phyloP scores from a whole-genome alignment of 1,140 invertebrate species.

The Maconellicoccus hirsutus region DNA sequence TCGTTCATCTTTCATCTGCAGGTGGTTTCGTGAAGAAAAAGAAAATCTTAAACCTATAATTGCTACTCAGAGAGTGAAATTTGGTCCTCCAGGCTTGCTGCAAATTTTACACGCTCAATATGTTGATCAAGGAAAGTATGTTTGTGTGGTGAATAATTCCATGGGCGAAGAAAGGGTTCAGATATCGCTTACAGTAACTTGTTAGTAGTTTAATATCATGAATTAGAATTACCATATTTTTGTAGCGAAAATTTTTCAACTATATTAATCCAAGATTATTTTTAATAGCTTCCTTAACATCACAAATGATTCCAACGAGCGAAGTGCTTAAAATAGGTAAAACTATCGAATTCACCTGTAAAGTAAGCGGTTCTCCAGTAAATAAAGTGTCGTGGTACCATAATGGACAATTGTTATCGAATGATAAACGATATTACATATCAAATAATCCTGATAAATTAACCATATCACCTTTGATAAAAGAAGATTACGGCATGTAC shows the following conservation, averaged over 20 bases:
- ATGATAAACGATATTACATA: constrained; percentile 28
- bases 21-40: constrained; percentile 53
- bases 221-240: neutral
- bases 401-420: constrained; percentile 27
- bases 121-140: constrained; percentile 68
- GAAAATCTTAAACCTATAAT: constrained; percentile 50
- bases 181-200: constrained; percentile 58
- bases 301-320: constrained; percentile 56
- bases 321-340: constrained; percentile 70
- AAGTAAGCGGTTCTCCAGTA: constrained; percentile 69
- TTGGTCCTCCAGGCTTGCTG: constrained; percentile 47
- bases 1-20: constrained; percentile 32
- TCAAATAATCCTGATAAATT: constrained; percentile 35
- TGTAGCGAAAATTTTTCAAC: too few relatives aligned
- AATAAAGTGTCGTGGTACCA: constrained; percentile 60
- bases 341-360: constrained; percentile 70
- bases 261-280: too few relatives aligned
- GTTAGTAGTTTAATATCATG: constrained; percentile 34
- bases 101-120: constrained; percentile 50
- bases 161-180: constrained; percentile 71
- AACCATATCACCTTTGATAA: constrained; percentile 54
- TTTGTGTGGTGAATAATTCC: constrained; percentile 78
- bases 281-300: constrained; percentile 51
- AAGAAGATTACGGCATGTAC: constrained; percentile 75
- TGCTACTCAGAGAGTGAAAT: constrained; percentile 44